These are phyloP conservation scores for Artibeus lituratus DNA, from an alignment of 2,797 vertebrate species.

Conservation along the genomic window DNA sequence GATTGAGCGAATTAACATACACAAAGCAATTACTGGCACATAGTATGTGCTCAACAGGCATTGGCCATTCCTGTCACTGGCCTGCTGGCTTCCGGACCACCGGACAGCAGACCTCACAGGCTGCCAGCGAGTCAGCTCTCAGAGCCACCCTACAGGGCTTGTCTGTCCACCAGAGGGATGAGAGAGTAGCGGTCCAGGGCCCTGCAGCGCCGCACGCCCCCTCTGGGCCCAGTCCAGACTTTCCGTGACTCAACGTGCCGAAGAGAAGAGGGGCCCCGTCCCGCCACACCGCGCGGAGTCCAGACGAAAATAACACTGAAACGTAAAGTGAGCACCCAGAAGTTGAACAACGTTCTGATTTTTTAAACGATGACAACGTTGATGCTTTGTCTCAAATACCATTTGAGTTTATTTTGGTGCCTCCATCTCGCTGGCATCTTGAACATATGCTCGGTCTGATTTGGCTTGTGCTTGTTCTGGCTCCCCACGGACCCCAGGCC, in stretches of 20 bases:
- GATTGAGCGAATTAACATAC: not conserved
- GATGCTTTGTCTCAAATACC: not conserved
- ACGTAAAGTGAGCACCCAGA: not conserved
- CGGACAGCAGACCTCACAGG: not conserved
- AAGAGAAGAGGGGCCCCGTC: not conserved
- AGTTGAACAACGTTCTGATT: not conserved
- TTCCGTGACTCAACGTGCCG: not conserved
- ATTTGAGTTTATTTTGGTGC: constrained; percentile 10
- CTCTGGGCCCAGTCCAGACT: not conserved
- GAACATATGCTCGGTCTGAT: not conserved
- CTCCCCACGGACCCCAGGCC: not conserved
- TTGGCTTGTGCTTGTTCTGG: not conserved
- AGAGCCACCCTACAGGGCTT: not conserved
- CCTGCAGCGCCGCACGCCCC: not conserved
- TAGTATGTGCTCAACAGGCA: not conserved
- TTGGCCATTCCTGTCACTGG: too few relatives aligned
- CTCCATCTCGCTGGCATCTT: not conserved
- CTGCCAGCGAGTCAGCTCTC: not conserved
- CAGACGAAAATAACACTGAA: not conserved
- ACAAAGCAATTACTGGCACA: not conserved
- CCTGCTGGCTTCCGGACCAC: not conserved
- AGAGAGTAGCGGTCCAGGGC: not conserved
- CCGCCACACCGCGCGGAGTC: not conserved
- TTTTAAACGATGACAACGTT: not conserved
- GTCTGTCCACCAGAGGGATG: not conserved